Base-by-base conservation (phyloP, 2,888 invertebrate species). In the Dysmachus trigonus region DNA sequence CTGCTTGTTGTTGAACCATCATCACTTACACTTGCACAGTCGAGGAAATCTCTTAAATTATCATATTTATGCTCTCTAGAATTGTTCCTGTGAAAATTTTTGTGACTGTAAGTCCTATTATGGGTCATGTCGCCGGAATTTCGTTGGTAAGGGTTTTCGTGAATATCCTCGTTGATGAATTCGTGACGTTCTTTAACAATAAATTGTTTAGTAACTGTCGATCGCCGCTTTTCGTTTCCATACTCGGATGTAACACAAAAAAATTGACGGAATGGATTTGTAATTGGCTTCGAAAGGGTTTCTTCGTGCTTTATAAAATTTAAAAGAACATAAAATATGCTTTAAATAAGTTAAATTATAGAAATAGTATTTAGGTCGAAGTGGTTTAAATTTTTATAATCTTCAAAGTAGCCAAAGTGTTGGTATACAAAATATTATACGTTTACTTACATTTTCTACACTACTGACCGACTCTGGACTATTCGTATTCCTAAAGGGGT, bases 201-300 rank as follows among this genome's bases (percentile, higher is more conserved):
- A 35, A 22, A 5, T 53, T 33, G 51, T 62, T 53, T 81, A 10
- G 53, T 62, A 5, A 53, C 13, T 62, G 13, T 15, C 31, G 33
- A 53, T 30, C 7, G 33, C 13, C 10, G 35, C 31, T 35, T 47
- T 10, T 62, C 62, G 35, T 82, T 82, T 2, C 51, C 81, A 18
- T 10, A 62, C n/a, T 33, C 35, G 35, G 81, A 10, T 22, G 31
- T 22, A 31, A 62, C 8, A 18, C 81, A 81, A n/a, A 62, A 53
- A 15, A 41, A 83, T 41, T 83, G 35, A 5, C 72, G 72, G 38
- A 83, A 72, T 27, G 83, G 83, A 72, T 83, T 83, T 72, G 72
- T 72, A 27, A 83, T 83, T 62, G n/a, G 18, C 15, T 81, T 81
- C 0, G 53, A 18, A 18, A 33, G 35, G 4, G 73, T 74, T 13